Evolutionary conservation across 2,888 invertebrate species (phyloP), one percentile per base, ranked within the genome.

Genomic region (Camptogramma bilineatum): DNA sequence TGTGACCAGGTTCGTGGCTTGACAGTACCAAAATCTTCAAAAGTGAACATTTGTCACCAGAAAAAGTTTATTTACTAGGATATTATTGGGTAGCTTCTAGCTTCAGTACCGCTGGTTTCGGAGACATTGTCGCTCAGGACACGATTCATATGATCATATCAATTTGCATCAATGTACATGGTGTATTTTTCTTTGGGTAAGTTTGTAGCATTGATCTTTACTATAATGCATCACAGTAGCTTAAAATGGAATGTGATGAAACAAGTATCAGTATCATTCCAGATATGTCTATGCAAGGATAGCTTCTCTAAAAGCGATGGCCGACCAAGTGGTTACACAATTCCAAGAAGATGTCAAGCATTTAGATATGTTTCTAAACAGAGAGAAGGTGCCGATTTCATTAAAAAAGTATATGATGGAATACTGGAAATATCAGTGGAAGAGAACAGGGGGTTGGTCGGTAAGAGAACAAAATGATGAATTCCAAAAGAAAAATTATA

Each of bases 371-470:
- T 93, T 93, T 70, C 59, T 92, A 57, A 87, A 85, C 47, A 85
- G 88, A 73, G 93, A 93, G 74, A 88, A 82, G n/a, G 84, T 91
- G 0, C 86, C 89, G 0, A 80, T 85, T 16, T 3, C 73, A 3
- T 73, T 93, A 13, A 91, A 88, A 71, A 88, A 86, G 62, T 80
- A 76, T 1, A 75, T 91, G 0, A 81, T 87, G 53, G 91, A 92
- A 48, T 89, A 88, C 72, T 93, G 92, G 91, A 91, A 91, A 75
- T 93, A 93, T 75, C 92, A 93, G 67, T 93, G 93, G 93, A 93
- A 92, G 74, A 82, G 93, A 74, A 93, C 92, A 3, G 88, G 91
- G 1, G 93, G 93, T 44, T 91, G 92, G 91, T 92, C 92, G 80
- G 92, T 93, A 69, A 78, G 91, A 13, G 13, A 31, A 9, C 19